Conservation (phyloP, 1,140 invertebrate genomes). For the Andricus grossulariae region DNA sequence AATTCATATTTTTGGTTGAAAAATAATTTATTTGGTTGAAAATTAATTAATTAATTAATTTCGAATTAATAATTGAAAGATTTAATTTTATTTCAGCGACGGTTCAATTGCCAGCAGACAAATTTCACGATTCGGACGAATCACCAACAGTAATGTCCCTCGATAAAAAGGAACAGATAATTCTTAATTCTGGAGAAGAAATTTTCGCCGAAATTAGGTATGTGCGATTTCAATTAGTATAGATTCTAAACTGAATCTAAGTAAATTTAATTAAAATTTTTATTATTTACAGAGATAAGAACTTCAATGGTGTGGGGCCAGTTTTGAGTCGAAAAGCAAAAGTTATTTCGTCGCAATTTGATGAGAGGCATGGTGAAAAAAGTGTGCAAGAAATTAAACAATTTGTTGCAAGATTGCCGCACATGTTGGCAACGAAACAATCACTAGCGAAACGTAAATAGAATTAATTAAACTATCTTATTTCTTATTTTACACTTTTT, state of each 20-base stretch:
- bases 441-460: slow-evolving; percentile 81
- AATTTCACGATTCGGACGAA: slow-evolving; percentile 84
- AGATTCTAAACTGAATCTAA: background rate
- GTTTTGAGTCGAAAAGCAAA: slow-evolving; percentile 92
- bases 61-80: slow-evolving; percentile 10
- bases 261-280: slow-evolving; percentile 5
- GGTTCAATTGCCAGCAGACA: slow-evolving; percentile 89
- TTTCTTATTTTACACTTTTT: too few relatives aligned
- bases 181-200: slow-evolving; percentile 93
- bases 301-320: slow-evolving; percentile 93
- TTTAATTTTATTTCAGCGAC: slow-evolving; percentile 78
- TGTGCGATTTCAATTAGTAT: background rate
- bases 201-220: slow-evolving; percentile 88
- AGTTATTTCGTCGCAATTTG: slow-evolving; percentile 89
- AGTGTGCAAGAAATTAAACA: slow-evolving; percentile 95
- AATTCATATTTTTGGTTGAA: too few relatives aligned
- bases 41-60: background rate
- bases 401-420: slow-evolving; percentile 92
- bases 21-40: too few relatives aligned
- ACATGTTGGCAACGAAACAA: slow-evolving; percentile 92
- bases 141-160: slow-evolving; percentile 78
- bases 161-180: slow-evolving; percentile 87
- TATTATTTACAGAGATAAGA: slow-evolving; percentile 85
- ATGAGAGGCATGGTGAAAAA: slow-evolving; percentile 90
- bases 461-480: background rate